phyloP scores from a whole-genome alignment of 37 sponge, comb jelly and placozoan genomes.

The Ephydatia muelleri region DNA sequence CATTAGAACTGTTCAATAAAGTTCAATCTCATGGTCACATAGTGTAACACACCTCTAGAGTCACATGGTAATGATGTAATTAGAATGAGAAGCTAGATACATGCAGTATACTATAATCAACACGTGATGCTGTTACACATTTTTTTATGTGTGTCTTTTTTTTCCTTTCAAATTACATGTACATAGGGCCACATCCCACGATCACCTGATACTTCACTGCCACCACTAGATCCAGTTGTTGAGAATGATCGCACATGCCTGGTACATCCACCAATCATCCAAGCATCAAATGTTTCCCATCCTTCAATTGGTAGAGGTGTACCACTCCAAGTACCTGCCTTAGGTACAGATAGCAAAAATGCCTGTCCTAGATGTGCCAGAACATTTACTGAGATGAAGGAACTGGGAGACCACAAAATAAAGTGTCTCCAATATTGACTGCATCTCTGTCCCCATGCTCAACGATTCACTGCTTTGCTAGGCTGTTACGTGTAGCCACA shows the following conservation, averaged over 20 bases:
- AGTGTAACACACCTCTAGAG: no score
- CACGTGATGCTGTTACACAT: no score
- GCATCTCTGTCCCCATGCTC: no score
- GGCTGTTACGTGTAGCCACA: no score
- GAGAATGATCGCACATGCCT: conserved; percentile 32
- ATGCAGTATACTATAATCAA: no score
- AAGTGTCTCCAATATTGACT: conserved; percentile 17
- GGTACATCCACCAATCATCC: background rate
- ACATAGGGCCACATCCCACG: conserved; percentile 51
- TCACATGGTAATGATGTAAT: no score
- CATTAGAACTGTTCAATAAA: no score
- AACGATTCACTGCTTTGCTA: no score
- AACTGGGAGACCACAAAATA: conserved; percentile 22
- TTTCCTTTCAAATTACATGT: background rate
- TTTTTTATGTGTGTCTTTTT: no score
- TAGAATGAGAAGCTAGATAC: no score
- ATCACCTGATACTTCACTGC: conserved; percentile 35
- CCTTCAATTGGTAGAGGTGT: background rate
- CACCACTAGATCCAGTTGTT: conserved; percentile 66
- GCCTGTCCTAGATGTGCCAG: conserved; percentile 45
- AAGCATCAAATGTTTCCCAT: background rate
- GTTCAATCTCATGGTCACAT: background rate
- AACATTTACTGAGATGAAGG: conserved; percentile 9
- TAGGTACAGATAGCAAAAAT: conserved; percentile 20
- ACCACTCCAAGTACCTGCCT: background rate